Conservation (phyloP, 2,888 invertebrate genomes). For the Diarsia brunnea region DNA sequence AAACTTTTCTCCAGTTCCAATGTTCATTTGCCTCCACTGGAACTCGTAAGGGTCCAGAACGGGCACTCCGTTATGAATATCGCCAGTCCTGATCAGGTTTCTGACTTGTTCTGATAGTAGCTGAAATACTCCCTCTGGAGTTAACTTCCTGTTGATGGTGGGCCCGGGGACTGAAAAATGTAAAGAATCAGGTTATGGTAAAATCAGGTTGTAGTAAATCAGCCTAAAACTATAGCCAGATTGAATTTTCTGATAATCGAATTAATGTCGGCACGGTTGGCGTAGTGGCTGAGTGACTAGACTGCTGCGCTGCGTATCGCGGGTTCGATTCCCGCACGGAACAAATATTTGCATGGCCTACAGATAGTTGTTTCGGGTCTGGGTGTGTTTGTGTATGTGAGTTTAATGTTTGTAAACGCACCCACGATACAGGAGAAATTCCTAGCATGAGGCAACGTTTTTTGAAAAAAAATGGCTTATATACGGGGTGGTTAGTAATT, state of each 20-base stretch:
- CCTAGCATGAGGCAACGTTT: too few species aligned
- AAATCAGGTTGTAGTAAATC: neutral
- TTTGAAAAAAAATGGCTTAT: too few species aligned
- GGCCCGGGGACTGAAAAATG: slow-evolving; percentile 13
- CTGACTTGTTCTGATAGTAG: slow-evolving; percentile 46
- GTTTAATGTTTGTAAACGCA: too few species aligned
- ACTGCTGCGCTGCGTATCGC: too few species aligned
- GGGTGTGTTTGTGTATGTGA: too few species aligned
- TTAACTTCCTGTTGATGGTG: neutral
- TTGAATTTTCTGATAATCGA: neutral
- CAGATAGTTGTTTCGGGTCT: too few species aligned
- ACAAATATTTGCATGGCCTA: too few species aligned
- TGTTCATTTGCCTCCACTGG: slow-evolving; percentile 29
- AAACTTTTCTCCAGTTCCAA: slow-evolving; percentile 42
- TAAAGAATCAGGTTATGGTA: neutral
- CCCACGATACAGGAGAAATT: too few species aligned
- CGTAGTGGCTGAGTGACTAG: too few species aligned
- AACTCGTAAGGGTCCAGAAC: slow-evolving; percentile 62
- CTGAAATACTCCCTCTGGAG: slow-evolving; percentile 28
- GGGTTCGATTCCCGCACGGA: too few species aligned
- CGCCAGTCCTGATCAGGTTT: slow-evolving; percentile 43
- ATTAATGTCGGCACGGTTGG: too few species aligned
- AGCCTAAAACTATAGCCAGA: too few species aligned
- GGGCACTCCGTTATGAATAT: slow-evolving; percentile 45
- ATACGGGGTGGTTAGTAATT: neutral